Conservation (phyloP, 2,797 vertebrate species). For the Glyptemys insculpta region DNA sequence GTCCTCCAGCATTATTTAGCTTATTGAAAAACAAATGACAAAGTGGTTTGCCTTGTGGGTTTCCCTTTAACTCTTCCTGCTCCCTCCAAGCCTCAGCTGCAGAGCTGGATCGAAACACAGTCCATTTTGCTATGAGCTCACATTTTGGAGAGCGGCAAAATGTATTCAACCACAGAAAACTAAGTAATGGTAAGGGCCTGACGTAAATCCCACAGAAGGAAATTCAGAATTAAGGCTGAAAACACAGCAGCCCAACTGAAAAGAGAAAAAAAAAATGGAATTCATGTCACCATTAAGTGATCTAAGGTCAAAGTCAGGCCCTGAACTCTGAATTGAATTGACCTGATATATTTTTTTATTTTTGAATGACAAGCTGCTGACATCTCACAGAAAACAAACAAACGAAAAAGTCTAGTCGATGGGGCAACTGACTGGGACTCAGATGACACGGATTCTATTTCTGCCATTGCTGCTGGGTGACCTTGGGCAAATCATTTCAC, state of each 20-base stretch:
- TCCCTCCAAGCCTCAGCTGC: neutral
- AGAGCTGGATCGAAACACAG: neutral
- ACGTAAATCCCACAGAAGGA: neutral
- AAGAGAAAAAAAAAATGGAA: neutral
- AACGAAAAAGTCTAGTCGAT: neutral
- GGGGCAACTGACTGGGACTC: neutral
- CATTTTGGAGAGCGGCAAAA: slow-evolving; percentile 44
- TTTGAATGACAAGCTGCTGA: fast-evolving
- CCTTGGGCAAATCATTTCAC: neutral
- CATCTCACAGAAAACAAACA: neutral
- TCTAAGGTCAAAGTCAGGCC: neutral
- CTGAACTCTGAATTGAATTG: neutral
- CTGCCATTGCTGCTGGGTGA: neutral
- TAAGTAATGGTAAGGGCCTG: neutral
- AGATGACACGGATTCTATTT: neutral
- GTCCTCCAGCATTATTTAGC: neutral
- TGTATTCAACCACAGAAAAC: slow-evolving; percentile 33
- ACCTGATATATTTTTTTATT: neutral
- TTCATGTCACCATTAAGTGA: neutral
- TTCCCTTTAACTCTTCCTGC: neutral
- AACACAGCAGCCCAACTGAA: neutral
- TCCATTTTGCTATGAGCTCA: slow-evolving; percentile 41
- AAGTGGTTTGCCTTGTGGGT: neutral
- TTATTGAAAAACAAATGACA: neutral
- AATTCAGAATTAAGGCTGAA: slow-evolving; percentile 38